A percentile compares a stretch with the other conserved stretches of the same genome.
Conservation (phyloP, 1,140 invertebrate genomes). For the Stenopsyche tienmushanensis region DNA sequence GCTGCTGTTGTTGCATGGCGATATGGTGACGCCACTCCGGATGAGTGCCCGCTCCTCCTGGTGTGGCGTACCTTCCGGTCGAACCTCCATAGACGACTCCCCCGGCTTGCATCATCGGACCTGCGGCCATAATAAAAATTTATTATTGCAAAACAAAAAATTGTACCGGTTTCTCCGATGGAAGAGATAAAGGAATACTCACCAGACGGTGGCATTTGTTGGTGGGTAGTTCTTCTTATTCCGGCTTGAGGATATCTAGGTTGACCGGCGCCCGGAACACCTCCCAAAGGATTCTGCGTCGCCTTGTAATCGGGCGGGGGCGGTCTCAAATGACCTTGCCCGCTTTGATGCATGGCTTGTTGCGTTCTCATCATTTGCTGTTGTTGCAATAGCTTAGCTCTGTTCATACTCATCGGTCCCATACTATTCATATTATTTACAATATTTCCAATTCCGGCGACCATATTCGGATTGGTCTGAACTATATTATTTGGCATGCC, state of each 20-base stretch:
- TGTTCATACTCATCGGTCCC: slow-evolving; percentile 55
- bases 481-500: slow-evolving; percentile 22
- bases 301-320: slow-evolving; percentile 78
- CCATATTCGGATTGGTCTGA: slow-evolving; percentile 42
- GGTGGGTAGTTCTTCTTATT: slow-evolving; percentile 64
- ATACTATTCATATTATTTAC: slow-evolving; percentile 43
- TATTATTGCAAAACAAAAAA: slow-evolving; percentile 4
- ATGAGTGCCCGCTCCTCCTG: slow-evolving; percentile 58
- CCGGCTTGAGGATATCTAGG: slow-evolving; percentile 50
- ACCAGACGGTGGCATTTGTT: slow-evolving; percentile 69
- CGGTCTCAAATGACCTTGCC: slow-evolving; percentile 59
- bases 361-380: slow-evolving; percentile 60
- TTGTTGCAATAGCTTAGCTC: slow-evolving; percentile 64
- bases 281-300: slow-evolving; percentile 62
- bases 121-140: slow-evolving; percentile 43
- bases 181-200: too few species aligned
- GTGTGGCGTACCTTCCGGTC: slow-evolving; percentile 59
- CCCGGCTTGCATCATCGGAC: slow-evolving; percentile 68
- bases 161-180: not conserved
- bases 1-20: slow-evolving; percentile 66
- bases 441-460: slow-evolving; percentile 33
- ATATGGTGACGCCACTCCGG: slow-evolving; percentile 71
- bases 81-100: slow-evolving; percentile 50
- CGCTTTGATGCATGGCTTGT: slow-evolving; percentile 43
- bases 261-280: slow-evolving; percentile 52